Percentiles rank a stretch among this genome's conserved stretches.
Conservation (phyloP, 2,113 vertebrate species). For the Morone chrysops region DNA sequence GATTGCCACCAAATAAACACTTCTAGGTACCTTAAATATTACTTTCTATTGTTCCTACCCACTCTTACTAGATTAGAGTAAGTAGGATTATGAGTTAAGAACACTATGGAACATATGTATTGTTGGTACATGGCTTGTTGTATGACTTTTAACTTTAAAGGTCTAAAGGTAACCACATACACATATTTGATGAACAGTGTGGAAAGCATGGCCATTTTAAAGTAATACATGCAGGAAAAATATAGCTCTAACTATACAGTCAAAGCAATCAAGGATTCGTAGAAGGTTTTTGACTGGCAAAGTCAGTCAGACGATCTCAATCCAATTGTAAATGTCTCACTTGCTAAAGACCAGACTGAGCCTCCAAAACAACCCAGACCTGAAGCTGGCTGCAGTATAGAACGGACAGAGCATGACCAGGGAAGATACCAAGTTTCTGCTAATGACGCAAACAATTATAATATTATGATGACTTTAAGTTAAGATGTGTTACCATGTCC, state of each 20-base stretch:
- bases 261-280: background rate
- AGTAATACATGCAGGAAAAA: background rate
- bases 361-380: background rate
- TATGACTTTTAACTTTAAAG: background rate
- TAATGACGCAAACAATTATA: background rate
- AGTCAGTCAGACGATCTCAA: background rate
- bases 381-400: background rate
- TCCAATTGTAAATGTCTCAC: background rate
- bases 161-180: background rate
- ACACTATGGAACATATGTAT: too few relatives aligned
- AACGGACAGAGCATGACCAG: background rate
- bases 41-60: background rate
- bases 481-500: background rate
- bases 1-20: background rate
- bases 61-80: background rate
- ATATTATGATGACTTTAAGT: background rate
- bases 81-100: too few relatives aligned
- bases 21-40: background rate
- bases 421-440: background rate
- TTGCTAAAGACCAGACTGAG: background rate
- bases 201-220: background rate
- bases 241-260: background rate
- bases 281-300: background rate
- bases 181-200: background rate
- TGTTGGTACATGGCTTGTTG: background rate